Evolutionary conservation across 2,797 vertebrate species (phyloP).

Genomic region (Sebastolobus altivelis): DNA sequence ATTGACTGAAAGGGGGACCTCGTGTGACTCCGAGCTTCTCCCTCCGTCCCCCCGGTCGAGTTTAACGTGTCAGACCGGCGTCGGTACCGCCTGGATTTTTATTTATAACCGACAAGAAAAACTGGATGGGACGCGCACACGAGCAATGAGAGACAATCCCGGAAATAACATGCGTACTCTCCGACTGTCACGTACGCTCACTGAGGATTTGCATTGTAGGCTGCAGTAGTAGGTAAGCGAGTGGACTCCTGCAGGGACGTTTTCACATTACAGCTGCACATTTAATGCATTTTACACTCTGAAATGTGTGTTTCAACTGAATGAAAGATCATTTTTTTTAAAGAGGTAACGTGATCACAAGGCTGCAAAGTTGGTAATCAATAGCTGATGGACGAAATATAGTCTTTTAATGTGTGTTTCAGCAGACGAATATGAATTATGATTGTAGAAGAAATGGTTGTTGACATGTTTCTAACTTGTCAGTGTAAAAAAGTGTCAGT

Average conservation of each 20-base stretch:
- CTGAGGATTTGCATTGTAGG: constrained; percentile 61
- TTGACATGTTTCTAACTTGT: background rate
- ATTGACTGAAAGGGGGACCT: background rate
- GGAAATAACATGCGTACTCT: constrained; percentile 81
- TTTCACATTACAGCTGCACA: background rate
- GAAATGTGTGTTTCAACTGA: background rate
- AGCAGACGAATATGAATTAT: background rate
- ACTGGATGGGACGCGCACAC: constrained; percentile 55
- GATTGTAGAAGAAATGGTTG: background rate
- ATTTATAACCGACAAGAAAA: constrained; percentile 59
- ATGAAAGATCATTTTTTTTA: background rate
- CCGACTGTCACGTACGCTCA: constrained; percentile 81
- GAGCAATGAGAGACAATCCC: constrained; percentile 67
- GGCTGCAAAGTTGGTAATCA: constrained; percentile 40
- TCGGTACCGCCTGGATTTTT: constrained; percentile 9
- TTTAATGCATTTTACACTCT: background rate
- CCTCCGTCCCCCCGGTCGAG: background rate
- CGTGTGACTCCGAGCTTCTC: constrained; percentile 13
- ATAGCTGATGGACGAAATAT: constrained; percentile 9
- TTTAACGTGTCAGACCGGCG: constrained; percentile 2
- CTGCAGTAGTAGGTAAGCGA: constrained; percentile 64
- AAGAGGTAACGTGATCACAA: background rate
- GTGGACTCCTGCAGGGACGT: background rate
- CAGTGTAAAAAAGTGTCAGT: background rate
- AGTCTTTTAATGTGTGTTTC: background rate